A percentile compares a stretch with the other conserved stretches of the same genome.
Conservation (phyloP, 2,113 vertebrate species). For the Scartelaos histophorus region DNA sequence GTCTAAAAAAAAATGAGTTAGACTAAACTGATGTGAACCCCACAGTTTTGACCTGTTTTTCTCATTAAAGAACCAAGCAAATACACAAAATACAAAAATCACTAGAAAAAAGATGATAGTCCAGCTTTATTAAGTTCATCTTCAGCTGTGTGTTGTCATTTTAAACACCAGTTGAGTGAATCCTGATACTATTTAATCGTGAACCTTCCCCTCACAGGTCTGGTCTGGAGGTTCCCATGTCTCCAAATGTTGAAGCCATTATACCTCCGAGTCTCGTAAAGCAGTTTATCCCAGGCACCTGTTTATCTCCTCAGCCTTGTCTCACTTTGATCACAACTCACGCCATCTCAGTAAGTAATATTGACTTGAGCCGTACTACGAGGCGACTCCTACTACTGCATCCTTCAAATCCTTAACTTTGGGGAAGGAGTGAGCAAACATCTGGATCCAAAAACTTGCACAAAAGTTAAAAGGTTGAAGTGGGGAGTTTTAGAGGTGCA, state of each 20-base stretch:
- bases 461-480: not conserved
- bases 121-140: not conserved
- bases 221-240: slow-evolving; percentile 19
- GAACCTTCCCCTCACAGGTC: not conserved
- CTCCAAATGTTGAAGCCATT: slow-evolving; percentile 9
- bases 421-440: not conserved
- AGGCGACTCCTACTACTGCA: not conserved
- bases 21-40: not conserved
- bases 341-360: slow-evolving; percentile 2
- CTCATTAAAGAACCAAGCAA: not conserved
- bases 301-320: slow-evolving; percentile 31
- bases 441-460: not conserved
- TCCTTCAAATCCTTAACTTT: not conserved
- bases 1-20: not conserved
- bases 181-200: slow-evolving; percentile 4
- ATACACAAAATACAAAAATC: not conserved
- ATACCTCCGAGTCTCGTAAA: slow-evolving; percentile 13
- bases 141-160: not conserved
- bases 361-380: not conserved
- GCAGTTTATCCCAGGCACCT: slow-evolving; percentile 37
- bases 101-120: not conserved
- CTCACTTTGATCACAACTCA: slow-evolving; percentile 30
- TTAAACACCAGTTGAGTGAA: not conserved
- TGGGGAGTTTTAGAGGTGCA: not conserved
- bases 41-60: not conserved